Base-by-base conservation (phyloP, 2,888 invertebrate genomes). In the Agrypnus murinus region DNA sequence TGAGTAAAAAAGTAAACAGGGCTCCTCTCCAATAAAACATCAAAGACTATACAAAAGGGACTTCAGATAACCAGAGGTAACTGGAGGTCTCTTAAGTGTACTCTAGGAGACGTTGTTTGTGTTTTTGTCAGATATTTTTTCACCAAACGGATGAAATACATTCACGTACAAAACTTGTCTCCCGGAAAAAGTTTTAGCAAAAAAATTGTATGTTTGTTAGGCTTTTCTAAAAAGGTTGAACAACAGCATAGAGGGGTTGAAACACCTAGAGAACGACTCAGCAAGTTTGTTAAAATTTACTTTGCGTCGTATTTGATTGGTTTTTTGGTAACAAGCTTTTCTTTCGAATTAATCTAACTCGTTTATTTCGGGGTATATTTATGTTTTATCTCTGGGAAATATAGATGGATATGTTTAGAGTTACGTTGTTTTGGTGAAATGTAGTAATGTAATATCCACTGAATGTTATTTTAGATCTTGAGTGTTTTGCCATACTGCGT, bases 101-200 rank as follows among this genome's bases (percentile, higher is more conserved):
- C 70, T 70, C 65, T 55, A 50, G 67, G 55, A 65, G 46, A 45
- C 15, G 34, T 45, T 59, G 65, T 70, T 70, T 70, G 62, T 70
- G 70, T 66, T 70, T 70, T 66, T 62, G 65, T 62, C 70, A 65
- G 64, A 69, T 65, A 69, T 65, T 64, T 70, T 65, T 70, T 69
- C 65, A 58, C 45, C 59, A 31, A 40, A 59, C 69, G 59, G 38
- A 64, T 65, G 48, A 64, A 69, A 69, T 64, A 65, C 65, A 65
- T 65, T 65, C 36, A 31, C 15, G 50, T 17, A 50, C 50, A 67
- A 46, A 67, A 67, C 60, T 62, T 62, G 67, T 67, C 60, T 25
- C 50, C 40, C 45, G 40, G 60, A 62, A 62, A 58, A 67, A 65
- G 36, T 58, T 65, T 17, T 58, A 12, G 53, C 43, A 62, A 67